Conservation (phyloP, 2,113 vertebrate genomes). For the Talpa occidentalis region DNA sequence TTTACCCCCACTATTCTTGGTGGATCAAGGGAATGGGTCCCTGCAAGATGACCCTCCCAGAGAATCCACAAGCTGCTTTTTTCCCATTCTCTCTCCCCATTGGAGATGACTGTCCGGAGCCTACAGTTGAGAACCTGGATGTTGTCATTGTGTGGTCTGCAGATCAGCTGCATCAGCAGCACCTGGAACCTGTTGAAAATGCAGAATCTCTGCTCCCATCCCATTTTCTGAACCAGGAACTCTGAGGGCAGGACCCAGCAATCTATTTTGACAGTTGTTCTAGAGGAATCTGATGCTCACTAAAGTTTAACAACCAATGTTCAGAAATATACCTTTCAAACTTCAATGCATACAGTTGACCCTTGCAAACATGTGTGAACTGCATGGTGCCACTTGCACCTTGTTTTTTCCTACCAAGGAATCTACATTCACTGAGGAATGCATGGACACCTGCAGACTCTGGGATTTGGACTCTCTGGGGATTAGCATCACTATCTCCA, state of each 20-base stretch:
- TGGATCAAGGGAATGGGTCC: neutral
- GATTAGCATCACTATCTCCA: neutral
- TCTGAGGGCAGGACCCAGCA: rapidly evolving
- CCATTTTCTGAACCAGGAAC: neutral
- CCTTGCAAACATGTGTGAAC: too few species aligned
- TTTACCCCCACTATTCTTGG: neutral
- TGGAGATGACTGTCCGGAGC: neutral
- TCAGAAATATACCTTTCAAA: neutral
- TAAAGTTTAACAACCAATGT: neutral
- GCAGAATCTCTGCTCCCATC: neutral
- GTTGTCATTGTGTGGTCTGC: neutral
- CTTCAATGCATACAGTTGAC: too few species aligned
- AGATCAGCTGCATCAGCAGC: rapidly evolving
- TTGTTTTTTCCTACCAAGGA: too few species aligned
- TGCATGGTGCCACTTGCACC: too few species aligned
- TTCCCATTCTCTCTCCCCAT: neutral
- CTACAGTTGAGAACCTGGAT: neutral
- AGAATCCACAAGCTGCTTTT: too few species aligned
- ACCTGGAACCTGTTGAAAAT: neutral
- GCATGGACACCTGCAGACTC: too few species aligned
- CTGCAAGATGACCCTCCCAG: too few species aligned
- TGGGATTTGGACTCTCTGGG: neutral
- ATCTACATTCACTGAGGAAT: too few species aligned
- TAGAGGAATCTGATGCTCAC: neutral
- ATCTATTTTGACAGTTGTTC: neutral